Evolutionary conservation across 2,888 invertebrate genomes (phyloP), one percentile per base, ranked within the genome.

Genomic region (Thera obeliscata): DNA sequence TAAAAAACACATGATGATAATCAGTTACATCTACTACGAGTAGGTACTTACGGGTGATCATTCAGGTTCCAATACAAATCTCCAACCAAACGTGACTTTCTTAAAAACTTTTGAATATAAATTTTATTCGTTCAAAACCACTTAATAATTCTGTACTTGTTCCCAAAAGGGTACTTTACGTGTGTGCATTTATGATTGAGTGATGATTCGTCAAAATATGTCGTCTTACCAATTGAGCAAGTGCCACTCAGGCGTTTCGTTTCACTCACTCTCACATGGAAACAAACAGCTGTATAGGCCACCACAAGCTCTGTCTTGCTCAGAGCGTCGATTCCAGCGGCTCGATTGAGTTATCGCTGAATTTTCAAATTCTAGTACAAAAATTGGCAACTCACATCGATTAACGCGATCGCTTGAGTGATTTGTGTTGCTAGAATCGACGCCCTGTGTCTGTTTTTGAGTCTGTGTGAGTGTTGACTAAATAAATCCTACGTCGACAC

Each of bases 181-280:
- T 74, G 76, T 70, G 63, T 70, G 56, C 61, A 38, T 80, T 78
- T 79, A 48, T 67, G 81, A 83, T 83, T 78, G 81, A 84, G 81
- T 76, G 82, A 83, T 84, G 85, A 85, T 76, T 81, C 79, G 80
- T 78, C 76, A 76, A 77, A 81, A 79, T 79, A 76, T 77, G 72
- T 73, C 71, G 70, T 76, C 76, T 68, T 76, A 78, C 77, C 71
- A 75, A 73, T 73, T 78, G 76, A 76, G 75, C 75, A 79, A 86
- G 86, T 80, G 78, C 80, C 83, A 81, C 86, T 85, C 79, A 75
- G 75, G 65, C 75, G 69, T 73, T 78, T 76, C 80, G 72, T 76
- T 83, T 78, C 79, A 80, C 80, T 81, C 78, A 77, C 71, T 76
- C 76, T 22, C 22, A n/a, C n/a, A n/a, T n/a, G n/a, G 76, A 76